Conservation (phyloP, 2,888 invertebrate genomes). For the Globia sparganii region DNA sequence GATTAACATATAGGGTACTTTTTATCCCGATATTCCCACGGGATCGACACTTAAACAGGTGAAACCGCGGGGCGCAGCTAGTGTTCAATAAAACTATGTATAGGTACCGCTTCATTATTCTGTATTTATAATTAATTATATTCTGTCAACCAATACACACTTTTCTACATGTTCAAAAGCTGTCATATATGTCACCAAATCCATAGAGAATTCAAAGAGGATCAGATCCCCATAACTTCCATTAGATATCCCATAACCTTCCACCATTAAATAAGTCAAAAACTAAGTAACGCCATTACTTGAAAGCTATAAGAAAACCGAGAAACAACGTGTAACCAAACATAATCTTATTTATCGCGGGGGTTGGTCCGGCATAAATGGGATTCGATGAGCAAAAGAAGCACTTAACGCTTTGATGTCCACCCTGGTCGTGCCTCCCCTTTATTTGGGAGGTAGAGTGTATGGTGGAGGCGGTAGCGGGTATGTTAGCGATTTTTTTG, state of each 20-base stretch:
- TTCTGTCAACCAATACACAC: neutral
- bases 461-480: slow-evolving; percentile 21
- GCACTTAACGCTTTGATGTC: slow-evolving; percentile 90
- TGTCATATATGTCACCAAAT: slow-evolving; percentile 1
- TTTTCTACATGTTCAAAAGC: neutral
- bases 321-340: slow-evolving; percentile 75
- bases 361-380: slow-evolving; percentile 82
- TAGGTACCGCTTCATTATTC: neutral
- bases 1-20: too few species aligned
- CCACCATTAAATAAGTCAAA: slow-evolving; percentile 65
- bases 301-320: slow-evolving; percentile 74
- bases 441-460: slow-evolving; percentile 59
- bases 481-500: neutral
- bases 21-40: too few species aligned
- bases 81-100: neutral
- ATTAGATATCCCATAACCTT: slow-evolving; percentile 59
- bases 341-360: slow-evolving; percentile 89
- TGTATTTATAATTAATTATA: neutral
- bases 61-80: too few species aligned
- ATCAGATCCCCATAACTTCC: slow-evolving; percentile 50
- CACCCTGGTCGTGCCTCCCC: slow-evolving; percentile 81
- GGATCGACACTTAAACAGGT: too few species aligned
- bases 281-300: slow-evolving; percentile 68
- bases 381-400: slow-evolving; percentile 84
- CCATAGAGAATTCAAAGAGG: slow-evolving; percentile 39